A percentile compares a stretch with the other conserved stretches of the same genome.
Conservation (phyloP, 2,797 vertebrate species). For the Propithecus deckenii region DNA sequence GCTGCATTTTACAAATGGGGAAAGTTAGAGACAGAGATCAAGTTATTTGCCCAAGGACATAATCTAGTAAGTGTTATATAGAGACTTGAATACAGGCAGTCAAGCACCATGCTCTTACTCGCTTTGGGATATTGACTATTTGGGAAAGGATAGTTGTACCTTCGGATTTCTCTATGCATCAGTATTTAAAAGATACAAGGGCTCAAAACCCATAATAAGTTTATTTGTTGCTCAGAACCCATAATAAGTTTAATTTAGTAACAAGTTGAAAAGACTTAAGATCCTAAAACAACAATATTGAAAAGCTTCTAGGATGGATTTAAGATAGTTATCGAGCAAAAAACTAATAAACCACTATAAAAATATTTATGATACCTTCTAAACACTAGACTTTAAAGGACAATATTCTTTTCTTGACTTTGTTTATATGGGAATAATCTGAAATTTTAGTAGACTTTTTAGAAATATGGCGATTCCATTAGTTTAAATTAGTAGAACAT, state of each 20-base stretch:
- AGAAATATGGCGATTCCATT: not conserved
- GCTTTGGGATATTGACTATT: not conserved
- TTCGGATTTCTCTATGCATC: not conserved
- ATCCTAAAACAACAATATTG: not conserved
- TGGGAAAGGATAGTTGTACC: not conserved
- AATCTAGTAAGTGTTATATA: not conserved
- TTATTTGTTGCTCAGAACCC: not conserved
- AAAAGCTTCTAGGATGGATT: not conserved
- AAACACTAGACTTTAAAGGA: slow-evolving; percentile 35
- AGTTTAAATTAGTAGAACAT: slow-evolving; percentile 21
- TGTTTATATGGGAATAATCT: not conserved
- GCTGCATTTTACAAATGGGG: not conserved
- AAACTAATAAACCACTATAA: slow-evolving; percentile 33
- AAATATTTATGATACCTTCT: slow-evolving; percentile 6
- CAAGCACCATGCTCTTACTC: not conserved
- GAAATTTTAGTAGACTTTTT: slow-evolving; percentile 37
- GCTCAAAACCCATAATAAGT: not conserved
- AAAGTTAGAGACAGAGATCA: not conserved
- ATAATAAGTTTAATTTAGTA: not conserved
- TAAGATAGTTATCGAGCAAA: slow-evolving; percentile 12
- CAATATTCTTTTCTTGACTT: not conserved
- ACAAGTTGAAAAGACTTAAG: not conserved
- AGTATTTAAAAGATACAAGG: not conserved
- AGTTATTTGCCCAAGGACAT: not conserved
- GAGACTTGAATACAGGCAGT: not conserved